These are phyloP conservation scores for Anarhynchus alexandrinus DNA, from an alignment of 2,113 vertebrate genomes.

Conservation along the genomic window DNA sequence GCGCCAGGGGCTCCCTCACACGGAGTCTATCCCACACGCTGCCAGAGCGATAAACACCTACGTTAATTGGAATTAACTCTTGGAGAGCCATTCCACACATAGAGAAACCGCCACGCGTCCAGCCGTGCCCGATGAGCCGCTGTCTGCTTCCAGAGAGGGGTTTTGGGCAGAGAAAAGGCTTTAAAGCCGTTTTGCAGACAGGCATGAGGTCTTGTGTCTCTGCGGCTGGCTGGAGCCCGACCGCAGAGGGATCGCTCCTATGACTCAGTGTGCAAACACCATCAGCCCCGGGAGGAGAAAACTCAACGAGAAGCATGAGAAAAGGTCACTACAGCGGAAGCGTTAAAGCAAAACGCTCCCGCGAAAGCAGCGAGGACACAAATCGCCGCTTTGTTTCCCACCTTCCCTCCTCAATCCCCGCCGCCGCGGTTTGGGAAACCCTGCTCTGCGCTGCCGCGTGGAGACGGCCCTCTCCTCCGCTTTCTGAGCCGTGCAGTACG, in stretches of 20 bases:
- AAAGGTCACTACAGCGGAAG: neutral
- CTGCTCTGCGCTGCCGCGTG: neutral
- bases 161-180: neutral
- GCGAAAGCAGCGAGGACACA: neutral
- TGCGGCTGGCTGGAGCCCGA: fast-evolving
- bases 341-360: neutral
- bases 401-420: neutral
- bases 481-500: neutral
- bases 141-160: neutral
- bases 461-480: fast-evolving
- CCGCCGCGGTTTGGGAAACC: neutral
- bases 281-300: neutral
- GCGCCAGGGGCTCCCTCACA: too few relatives aligned
- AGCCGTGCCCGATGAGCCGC: neutral
- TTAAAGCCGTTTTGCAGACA: neutral
- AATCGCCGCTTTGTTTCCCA: neutral
- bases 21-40: neutral
- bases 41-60: neutral
- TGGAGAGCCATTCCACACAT: neutral
- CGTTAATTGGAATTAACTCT: neutral
- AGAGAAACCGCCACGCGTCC: fast-evolving
- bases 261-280: neutral
- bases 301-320: neutral
- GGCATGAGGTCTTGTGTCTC: neutral
- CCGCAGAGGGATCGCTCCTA: neutral